Percentiles rank a stretch among this genome's conserved stretches.
phyloP scores from a whole-genome alignment of 1,140 invertebrate species.

The Lordiphosa clarofinis region DNA sequence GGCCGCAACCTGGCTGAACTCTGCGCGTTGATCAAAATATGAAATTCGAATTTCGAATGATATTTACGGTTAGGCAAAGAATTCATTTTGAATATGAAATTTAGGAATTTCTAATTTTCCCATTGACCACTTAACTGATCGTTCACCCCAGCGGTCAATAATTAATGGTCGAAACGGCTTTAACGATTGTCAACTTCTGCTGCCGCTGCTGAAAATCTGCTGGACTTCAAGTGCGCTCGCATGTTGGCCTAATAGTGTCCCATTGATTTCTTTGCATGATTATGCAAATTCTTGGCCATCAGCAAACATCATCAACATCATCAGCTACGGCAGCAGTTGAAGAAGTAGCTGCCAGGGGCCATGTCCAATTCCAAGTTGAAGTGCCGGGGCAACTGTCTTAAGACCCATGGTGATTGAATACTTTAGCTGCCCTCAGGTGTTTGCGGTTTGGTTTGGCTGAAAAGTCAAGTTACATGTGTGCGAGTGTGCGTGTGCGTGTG shows the following conservation, averaged over 20 bases:
- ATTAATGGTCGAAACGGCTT: slow-evolving; percentile 57
- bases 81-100: slow-evolving; percentile 10
- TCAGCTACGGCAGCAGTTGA: neutral
- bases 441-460: neutral
- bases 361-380: slow-evolving; percentile 8
- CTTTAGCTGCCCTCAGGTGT: slow-evolving; percentile 25
- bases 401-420: slow-evolving; percentile 36
- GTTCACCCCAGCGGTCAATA: slow-evolving; percentile 55
- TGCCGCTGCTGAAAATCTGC: neutral
- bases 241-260: slow-evolving; percentile 62
- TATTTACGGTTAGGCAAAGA: slow-evolving; percentile 38
- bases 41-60: slow-evolving; percentile 27
- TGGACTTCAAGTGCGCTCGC: slow-evolving; percentile 34
- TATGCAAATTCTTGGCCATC: slow-evolving; percentile 52
- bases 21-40: slow-evolving; percentile 21
- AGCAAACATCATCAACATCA: slow-evolving; percentile 8
- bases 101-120: slow-evolving; percentile 22
- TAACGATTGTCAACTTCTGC: slow-evolving; percentile 6
- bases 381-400: slow-evolving; percentile 12
- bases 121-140: slow-evolving; percentile 59
- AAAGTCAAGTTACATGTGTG: too few species aligned
- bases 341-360: slow-evolving; percentile 12
- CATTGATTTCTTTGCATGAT: slow-evolving; percentile 49
- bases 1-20: slow-evolving; percentile 32
- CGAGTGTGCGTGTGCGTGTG: too few species aligned